Evolutionary conservation across 2,113 vertebrate genomes (phyloP), one percentile per base, ranked within the genome.

Genomic region (Catharus fuscescens): DNA sequence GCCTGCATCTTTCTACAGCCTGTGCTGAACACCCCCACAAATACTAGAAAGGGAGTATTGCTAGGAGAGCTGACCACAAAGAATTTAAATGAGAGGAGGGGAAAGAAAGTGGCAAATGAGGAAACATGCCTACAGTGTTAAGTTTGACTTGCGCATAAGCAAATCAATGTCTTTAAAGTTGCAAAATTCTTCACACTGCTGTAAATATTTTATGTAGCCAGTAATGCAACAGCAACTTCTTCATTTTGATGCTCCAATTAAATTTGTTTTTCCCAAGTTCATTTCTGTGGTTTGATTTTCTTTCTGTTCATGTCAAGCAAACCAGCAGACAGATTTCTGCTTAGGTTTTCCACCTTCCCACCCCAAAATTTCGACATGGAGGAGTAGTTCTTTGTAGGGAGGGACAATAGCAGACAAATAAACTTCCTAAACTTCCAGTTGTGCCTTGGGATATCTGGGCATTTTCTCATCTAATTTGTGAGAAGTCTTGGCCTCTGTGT

Each of bases 101-200:
- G 17, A 79, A 76, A 25, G 34, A 70, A 84, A 76, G 56, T 76
- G 29, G 13, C 0, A 0, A 81, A 82, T 48, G 18, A 50, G 18
- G 31, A 94, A 28, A 32, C 25, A n/a, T 66, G 80, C 32, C 15
- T 23, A 34, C 56, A 65, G 50, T 36, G 34, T 65, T 82, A 59
- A 61, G 15, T 85, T 47, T 79, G 78, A 85, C 28, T 84, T 86
- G 8, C 77, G 14, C 57, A 50, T 92, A 81, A 90, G 45, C 40
- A 84, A 92, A 92, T 88, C 73, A 82, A 4, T 66, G 42, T 62
- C 34, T 85, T 80, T 31, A 71, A 90, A 82, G n/a, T 72, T 84
- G 29, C 18, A 14, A 44, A 74, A n/a, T 73, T 86, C 67, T 90
- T 93, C 52, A 69, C 26, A 18, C 31, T 69, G 32, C 19, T 70